Conservation (phyloP, 30 jellyfish, hydroid and myxozoan species). For the Haliclystus octoradiatus region DNA sequence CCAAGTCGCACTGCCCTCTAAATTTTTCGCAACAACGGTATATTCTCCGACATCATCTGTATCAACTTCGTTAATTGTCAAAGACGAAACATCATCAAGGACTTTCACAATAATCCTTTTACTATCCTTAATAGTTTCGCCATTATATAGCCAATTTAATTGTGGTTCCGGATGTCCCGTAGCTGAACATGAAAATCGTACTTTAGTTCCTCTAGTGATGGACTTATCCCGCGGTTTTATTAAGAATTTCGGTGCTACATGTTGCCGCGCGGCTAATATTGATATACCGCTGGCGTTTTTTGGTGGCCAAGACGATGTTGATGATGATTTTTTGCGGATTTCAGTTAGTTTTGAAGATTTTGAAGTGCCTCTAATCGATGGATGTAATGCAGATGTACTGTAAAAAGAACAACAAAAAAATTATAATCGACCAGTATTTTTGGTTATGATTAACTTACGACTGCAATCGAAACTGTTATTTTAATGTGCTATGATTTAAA, state of each 20-base stretch:
- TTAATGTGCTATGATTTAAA: no score
- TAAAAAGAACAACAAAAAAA: not conserved
- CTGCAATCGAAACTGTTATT: no score
- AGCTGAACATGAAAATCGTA: slow-evolving; percentile 45
- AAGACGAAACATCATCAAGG: slow-evolving; percentile 7
- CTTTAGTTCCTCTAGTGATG: slow-evolving; percentile 50
- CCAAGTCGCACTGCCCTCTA: not conserved
- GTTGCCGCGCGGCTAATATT: not conserved
- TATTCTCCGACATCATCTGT: slow-evolving; percentile 21
- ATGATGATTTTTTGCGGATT: not conserved
- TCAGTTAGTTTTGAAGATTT: not conserved
- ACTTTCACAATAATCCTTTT: not conserved
- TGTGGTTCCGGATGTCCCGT: slow-evolving; percentile 37
- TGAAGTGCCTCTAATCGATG: not conserved
- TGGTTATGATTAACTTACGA: no score
- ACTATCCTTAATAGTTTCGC: not conserved
- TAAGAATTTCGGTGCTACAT: slow-evolving; percentile 63
- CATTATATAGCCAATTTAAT: slow-evolving; percentile 14
- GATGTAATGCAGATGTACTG: not conserved
- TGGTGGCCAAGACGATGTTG: no score
- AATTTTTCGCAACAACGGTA: slow-evolving; percentile 10
- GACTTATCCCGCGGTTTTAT: slow-evolving; percentile 65
- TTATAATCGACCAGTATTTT: no score
- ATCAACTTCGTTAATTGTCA: slow-evolving; percentile 2
- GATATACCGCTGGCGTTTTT: not conserved